Evolutionary conservation across 2,113 vertebrate species (phyloP), one percentile per base, ranked within the genome.

Genomic region (Syrmaticus mikado): DNA sequence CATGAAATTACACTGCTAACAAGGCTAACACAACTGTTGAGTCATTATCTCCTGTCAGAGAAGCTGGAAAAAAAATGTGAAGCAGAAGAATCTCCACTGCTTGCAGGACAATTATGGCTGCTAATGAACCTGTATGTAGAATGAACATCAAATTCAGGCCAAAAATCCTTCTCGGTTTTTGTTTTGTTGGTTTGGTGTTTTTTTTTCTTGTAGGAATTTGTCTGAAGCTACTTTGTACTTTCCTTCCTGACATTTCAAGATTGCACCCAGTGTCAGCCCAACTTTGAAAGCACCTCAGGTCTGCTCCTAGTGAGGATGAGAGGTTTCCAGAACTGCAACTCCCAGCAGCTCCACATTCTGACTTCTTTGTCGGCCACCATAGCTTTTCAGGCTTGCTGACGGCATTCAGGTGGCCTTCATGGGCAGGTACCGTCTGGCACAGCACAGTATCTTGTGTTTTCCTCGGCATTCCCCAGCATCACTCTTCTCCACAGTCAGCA

Each of bases 1-100:
- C 32, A n/a, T 82, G 87, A 72, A 87, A 90, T 94, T 90, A 76
- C 67, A 27, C 43, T 85, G 34, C 65, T 93, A 95, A 88, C 85
- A 62, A 93, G 32, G 43, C 79, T 72, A 30, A 94, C 25, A 93
- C 68, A 45, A 72, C 17, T 89, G 89, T 25, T 55, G 89, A 92
- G 45, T 85, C 74, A 91, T 94, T 80, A 61, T 40, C 19, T 89
- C 71, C 87, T 67, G 45, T 60, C 78, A 93, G 41, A 92, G 67
- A 87, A 91, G 41, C 50, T 85, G 80, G 57, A 91, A 95, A 91
- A 93, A 15, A 21, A 13, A 19, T 38, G 38, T 71, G 78, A 92
- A 52, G 78, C 94, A 82, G 45, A 86, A 48, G 36, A 82, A 46
- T 17, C 46, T 84, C 48, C 3, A 9, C 34, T 90, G 61, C 70